A percentile compares a stretch with the other conserved stretches of the same genome.
Evolutionary conservation across 2,888 invertebrate species (phyloP).

Genomic region (Eudemis profundana): DNA sequence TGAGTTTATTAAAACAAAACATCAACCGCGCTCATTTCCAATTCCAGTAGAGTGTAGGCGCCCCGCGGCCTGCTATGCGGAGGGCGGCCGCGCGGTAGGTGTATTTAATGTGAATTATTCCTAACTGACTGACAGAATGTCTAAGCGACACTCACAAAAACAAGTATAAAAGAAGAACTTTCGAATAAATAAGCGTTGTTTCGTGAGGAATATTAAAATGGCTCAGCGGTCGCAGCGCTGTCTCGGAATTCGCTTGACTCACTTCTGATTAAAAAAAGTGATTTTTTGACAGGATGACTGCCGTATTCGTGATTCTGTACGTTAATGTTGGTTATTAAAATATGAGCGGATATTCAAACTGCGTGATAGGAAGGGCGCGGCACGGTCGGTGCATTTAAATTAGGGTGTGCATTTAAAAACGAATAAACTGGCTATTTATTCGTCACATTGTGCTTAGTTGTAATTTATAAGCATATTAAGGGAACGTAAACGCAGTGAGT

Average conservation of each 20-base stretch:
- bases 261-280: constrained; percentile 77
- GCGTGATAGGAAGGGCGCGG: constrained; percentile 77
- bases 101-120: constrained; percentile 82
- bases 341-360: constrained; percentile 77
- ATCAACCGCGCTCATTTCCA: constrained; percentile 74
- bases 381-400: constrained; percentile 75
- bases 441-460: constrained; percentile 61
- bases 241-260: constrained; percentile 70
- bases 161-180: constrained; percentile 71
- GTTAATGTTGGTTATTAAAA: constrained; percentile 76
- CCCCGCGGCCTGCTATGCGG: constrained; percentile 70
- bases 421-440: constrained; percentile 70
- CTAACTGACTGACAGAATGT: constrained; percentile 77
- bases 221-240: constrained; percentile 55
- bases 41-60: constrained; percentile 63
- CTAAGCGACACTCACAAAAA: constrained; percentile 72
- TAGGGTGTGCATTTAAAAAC: constrained; percentile 68
- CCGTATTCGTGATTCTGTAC: constrained; percentile 73
- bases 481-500: constrained; percentile 62
- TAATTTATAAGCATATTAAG: constrained; percentile 69
- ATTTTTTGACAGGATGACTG: constrained; percentile 78
- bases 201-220: constrained; percentile 75
- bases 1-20: constrained; percentile 80
- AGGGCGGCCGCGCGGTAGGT: constrained; percentile 73
- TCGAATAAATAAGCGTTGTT: constrained; percentile 69